Evolutionary conservation across 2,113 vertebrate genomes (phyloP).

Genomic region (Petroica traversi): DNA sequence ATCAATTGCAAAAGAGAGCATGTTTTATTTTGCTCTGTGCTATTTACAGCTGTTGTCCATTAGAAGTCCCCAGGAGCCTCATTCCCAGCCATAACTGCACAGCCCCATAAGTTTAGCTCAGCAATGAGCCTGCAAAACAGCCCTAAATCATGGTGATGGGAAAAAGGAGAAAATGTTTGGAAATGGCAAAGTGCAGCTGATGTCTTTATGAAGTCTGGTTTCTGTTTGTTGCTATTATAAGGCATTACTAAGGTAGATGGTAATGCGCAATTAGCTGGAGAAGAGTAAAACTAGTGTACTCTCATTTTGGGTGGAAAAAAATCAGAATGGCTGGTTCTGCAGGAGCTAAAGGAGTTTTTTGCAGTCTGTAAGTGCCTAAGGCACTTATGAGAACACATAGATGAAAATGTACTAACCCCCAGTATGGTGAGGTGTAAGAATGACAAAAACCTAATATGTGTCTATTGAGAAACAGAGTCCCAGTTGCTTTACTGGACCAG

Average conservation of each 20-base stretch:
- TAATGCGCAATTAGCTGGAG: not conserved
- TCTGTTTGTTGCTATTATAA: not conserved
- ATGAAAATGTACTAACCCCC: not conserved
- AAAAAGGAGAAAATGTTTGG: constrained; percentile 30
- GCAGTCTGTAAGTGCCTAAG: not conserved
- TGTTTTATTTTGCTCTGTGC: constrained; percentile 17
- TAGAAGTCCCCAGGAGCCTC: constrained; percentile 59
- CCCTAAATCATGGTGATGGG: constrained; percentile 58
- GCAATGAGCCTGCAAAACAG: constrained; percentile 33
- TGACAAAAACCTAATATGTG: not conserved
- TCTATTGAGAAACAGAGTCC: not conserved
- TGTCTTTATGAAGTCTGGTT: not conserved
- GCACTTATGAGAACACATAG: not conserved
- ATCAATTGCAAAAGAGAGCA: constrained; percentile 39
- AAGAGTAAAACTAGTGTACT: not conserved
- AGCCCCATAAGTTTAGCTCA: constrained; percentile 57
- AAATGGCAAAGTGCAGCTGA: constrained; percentile 17
- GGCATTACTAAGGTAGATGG: not conserved
- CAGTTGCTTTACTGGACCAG: not conserved
- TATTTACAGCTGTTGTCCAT: constrained; percentile 72
- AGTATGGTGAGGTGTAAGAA: not conserved
- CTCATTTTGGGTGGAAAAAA: not conserved
- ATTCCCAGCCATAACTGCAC: constrained; percentile 32
- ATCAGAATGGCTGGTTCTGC: not conserved
- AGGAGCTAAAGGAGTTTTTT: not conserved